Evolutionary conservation across 2,888 invertebrate genomes (phyloP).

Genomic region (Pristionchus arcanus): DNA sequence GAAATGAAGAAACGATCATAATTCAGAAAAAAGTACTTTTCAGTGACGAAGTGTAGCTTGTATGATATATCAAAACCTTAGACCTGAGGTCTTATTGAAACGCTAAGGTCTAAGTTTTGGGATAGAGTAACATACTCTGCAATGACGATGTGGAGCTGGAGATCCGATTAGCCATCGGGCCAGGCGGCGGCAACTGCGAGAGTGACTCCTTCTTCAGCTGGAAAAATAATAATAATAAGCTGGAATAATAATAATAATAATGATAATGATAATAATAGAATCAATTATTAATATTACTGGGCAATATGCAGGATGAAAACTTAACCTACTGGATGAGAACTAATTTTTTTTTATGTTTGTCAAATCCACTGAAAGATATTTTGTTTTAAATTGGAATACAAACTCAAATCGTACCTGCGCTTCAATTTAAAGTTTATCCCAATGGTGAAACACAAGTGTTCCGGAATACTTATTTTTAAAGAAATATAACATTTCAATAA

Average conservation of each 20-base stretch:
- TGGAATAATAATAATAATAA: not conserved
- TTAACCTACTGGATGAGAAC: too few relatives aligned
- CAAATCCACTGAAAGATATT: not conserved
- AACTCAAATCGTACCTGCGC: too few relatives aligned
- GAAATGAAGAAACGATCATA: too few relatives aligned
- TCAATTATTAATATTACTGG: too few relatives aligned
- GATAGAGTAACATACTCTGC: not conserved
- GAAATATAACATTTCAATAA: not conserved
- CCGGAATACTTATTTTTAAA: not conserved
- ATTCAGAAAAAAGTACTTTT: too few relatives aligned
- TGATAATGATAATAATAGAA: too few relatives aligned
- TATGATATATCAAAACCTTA: too few relatives aligned
- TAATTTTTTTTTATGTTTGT: not conserved
- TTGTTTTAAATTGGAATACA: too few relatives aligned
- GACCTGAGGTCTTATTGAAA: too few relatives aligned
- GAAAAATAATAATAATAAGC: not conserved
- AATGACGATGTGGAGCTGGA: slow-evolving; percentile 31
- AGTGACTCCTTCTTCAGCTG: slow-evolving; percentile 27
- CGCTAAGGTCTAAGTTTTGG: not conserved
- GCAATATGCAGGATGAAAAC: too few relatives aligned
- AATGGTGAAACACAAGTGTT: not conserved
- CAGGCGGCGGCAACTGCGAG: not conserved
- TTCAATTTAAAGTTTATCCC: too few relatives aligned
- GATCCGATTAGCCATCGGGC: not conserved
- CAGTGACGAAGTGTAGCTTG: too few relatives aligned